phyloP scores from a whole-genome alignment of 2,113 vertebrate genomes.

The Tachysurus fulvidraco region DNA sequence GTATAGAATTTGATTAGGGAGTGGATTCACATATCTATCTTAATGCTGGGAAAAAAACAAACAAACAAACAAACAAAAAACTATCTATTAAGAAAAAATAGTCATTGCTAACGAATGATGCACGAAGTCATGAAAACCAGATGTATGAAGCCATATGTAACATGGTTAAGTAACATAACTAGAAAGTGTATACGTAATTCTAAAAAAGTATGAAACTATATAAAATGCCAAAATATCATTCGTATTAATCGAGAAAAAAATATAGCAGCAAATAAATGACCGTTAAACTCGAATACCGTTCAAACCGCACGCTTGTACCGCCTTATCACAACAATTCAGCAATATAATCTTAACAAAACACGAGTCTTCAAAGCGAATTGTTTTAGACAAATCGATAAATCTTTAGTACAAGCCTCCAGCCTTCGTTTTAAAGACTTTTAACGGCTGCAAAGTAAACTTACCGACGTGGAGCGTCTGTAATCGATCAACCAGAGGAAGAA shows the following conservation, averaged over 20 bases:
- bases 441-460: slow-evolving; percentile 27
- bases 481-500: slow-evolving; percentile 18
- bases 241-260: not conserved
- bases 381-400: not conserved
- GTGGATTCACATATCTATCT: not conserved
- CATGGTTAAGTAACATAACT: not conserved
- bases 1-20: not conserved
- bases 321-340: not conserved
- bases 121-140: not conserved
- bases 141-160: not conserved
- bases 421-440: not conserved
- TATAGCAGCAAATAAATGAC: not conserved
- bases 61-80: not conserved
- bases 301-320: too few species aligned
- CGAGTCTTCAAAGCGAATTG: not conserved
- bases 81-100: not conserved
- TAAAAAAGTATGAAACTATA: not conserved
- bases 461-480: slow-evolving; percentile 40
- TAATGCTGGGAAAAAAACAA: not conserved
- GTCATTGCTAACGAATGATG: not conserved
- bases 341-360: not conserved
- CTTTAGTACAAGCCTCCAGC: not conserved
- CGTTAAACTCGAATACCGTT: too few species aligned
- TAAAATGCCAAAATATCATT: not conserved
- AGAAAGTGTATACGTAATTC: not conserved